Percentiles rank a stretch among this genome's conserved stretches.
Evolutionary conservation across 2,888 invertebrate genomes (phyloP).

Genomic region (Trilocha varians): DNA sequence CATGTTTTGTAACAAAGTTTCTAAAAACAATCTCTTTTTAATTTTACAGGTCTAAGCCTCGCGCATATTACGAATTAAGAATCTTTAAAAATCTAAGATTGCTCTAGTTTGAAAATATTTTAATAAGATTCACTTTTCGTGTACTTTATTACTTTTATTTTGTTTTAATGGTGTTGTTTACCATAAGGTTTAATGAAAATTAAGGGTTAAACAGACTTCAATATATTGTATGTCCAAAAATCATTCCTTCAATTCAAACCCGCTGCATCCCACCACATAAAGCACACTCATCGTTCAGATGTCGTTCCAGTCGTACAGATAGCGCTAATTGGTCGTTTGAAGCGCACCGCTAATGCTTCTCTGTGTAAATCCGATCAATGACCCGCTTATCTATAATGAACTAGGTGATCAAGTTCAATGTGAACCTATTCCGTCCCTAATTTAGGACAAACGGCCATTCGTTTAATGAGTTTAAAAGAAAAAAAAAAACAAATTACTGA

Average conservation of each 20-base stretch:
- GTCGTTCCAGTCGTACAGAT: constrained; percentile 49
- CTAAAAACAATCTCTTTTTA: no score
- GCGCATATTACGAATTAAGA: no score
- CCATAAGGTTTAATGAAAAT: no score
- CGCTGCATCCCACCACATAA: constrained; percentile 13
- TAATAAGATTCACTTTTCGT: no score
- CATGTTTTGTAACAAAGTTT: no score
- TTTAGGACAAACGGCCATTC: background rate
- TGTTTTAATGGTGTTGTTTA: no score
- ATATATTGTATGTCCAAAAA: background rate
- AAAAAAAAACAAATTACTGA: no score
- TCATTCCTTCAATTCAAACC: background rate
- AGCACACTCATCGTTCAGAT: constrained; percentile 23
- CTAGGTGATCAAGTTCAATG: constrained; percentile 5
- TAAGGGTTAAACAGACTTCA: no score
- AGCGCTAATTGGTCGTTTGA: constrained; percentile 64
- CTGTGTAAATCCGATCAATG: constrained; percentile 37
- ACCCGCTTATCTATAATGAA: background rate
- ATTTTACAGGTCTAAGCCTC: no score
- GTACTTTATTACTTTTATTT: no score
- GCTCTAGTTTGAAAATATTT: no score
- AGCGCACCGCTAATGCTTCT: constrained; percentile 58
- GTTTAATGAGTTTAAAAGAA: background rate
- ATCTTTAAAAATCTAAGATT: no score
- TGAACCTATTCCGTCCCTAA: background rate